Evolutionary conservation across 2,888 invertebrate genomes (phyloP), one percentile per base, ranked within the genome.

Genomic region (Sicus ferrugineus): DNA sequence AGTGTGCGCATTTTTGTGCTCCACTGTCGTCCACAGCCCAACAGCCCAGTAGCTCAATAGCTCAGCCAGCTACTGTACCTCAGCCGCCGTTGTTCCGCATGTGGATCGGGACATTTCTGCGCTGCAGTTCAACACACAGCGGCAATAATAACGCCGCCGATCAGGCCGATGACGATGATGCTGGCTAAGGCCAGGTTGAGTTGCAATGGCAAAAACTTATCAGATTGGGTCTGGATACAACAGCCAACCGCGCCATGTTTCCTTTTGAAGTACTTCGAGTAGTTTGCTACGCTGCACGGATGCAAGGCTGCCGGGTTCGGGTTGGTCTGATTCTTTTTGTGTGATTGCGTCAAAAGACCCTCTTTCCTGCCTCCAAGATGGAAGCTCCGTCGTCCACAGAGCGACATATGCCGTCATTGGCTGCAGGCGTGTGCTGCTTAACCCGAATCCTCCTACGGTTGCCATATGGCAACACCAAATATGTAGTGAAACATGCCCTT

Each of bases 171-270:
- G 26, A 66, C 56, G 56, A 58, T 16, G 46, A 59, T 31, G 48
- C 30, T 23, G 67, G 48, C 4, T 46, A 52, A 23, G 65, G 54
- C 54, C 52, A 54, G 52, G 34, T 54, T 54, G 67, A 48, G 48
- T 30, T 59, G 50, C 67, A 67, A 67, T 58, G 48, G 67, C 67
- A 67, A 34, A 70, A 70, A 75, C 74, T 77, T 77, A 77, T 77
- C 77, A 76, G 77, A 77, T 76, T 75, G 75, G 76, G 74, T 70
- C 74, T 74, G 73, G 75, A 73, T 75, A 68, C 69, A 72, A 70
- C n/a, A 64, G 42, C 28, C 16, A 68, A 48, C 54, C 26, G 23
- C 16, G 2, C 14, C 54, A 50, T 21, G 46, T 26, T 65, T 56
- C 50, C 38, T 19, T 38, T 42, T 56, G 56, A n/a, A n/a, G n/a